Conservation (phyloP, 2,113 vertebrate genomes). For the Calyptomena viridis region DNA sequence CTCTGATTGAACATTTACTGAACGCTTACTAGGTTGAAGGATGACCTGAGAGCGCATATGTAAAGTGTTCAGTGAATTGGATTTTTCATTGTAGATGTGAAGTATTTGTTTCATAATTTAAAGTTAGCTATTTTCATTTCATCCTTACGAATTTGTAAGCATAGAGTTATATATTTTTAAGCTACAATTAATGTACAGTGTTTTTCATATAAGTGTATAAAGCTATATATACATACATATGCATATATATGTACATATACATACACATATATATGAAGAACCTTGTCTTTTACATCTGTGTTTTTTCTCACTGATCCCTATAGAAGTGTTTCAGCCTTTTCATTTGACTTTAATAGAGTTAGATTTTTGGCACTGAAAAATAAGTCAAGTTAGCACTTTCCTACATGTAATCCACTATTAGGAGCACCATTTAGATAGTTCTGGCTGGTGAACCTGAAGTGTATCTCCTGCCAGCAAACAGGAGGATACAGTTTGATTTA, state of each 20-base stretch:
- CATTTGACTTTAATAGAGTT: neutral
- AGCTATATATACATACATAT: neutral
- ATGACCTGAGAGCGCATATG: neutral
- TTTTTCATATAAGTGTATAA: neutral
- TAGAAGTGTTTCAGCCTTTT: neutral
- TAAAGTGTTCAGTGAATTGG: neutral
- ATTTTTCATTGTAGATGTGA: neutral
- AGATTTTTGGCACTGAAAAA: neutral
- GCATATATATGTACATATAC: no score
- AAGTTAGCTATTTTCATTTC: neutral
- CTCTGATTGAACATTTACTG: neutral
- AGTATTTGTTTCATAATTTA: neutral
- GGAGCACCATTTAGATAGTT: neutral
- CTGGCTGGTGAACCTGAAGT: neutral
- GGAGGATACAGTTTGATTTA: neutral
- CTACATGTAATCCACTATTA: neutral
- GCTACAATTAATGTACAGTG: neutral
- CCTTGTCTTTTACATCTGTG: neutral
- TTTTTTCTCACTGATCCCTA: neutral
- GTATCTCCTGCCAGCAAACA: neutral
- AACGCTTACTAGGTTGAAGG: neutral
- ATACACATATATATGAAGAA: neutral
- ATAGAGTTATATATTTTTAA: neutral
- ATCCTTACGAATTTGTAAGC: neutral
- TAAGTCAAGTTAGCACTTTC: neutral